These are phyloP conservation scores for Pelodytes ibericus DNA, from an alignment of 2,797 vertebrate species.

Conservation along the genomic window DNA sequence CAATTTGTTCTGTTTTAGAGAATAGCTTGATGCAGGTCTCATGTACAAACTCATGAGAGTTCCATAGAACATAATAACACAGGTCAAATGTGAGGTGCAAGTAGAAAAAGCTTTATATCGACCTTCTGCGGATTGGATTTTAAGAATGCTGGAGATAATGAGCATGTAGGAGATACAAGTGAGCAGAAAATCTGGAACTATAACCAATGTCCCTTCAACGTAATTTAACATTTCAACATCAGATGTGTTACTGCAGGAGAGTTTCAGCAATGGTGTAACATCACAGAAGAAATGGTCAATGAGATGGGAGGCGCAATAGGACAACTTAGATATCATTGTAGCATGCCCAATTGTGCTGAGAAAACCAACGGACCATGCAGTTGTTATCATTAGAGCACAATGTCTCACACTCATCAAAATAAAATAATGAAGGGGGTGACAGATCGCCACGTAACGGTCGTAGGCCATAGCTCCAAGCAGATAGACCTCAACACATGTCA, in stretches of 20 bases:
- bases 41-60: conserved; percentile 54
- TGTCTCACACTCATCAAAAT: conserved; percentile 1
- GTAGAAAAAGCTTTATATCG: too few species aligned
- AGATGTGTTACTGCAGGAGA: conserved; percentile 27
- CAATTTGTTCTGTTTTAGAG: conserved; percentile 58
- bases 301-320: conserved; percentile 1
- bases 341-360: neutral
- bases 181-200: conserved; percentile 11
- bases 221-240: conserved; percentile 37
- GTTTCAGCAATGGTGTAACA: conserved; percentile 21
- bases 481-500: conserved; percentile 26
- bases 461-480: conserved; percentile 37
- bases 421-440: conserved; percentile 25
- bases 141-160: conserved; percentile 1
- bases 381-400: neutral
- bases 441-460: conserved; percentile 42
- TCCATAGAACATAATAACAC: conserved; percentile 48
- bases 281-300: conserved; percentile 47
- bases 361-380: conserved; percentile 31
- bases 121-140: neutral
- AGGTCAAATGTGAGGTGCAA: conserved; percentile 24
- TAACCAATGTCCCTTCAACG: conserved; percentile 12
- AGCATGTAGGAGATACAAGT: conserved; percentile 21
- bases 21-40: conserved; percentile 55
- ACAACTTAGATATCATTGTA: conserved; percentile 13